Evolutionary conservation across 1,140 invertebrate genomes (phyloP), one percentile per base, ranked within the genome.

Genomic region (Fopius arisanus): DNA sequence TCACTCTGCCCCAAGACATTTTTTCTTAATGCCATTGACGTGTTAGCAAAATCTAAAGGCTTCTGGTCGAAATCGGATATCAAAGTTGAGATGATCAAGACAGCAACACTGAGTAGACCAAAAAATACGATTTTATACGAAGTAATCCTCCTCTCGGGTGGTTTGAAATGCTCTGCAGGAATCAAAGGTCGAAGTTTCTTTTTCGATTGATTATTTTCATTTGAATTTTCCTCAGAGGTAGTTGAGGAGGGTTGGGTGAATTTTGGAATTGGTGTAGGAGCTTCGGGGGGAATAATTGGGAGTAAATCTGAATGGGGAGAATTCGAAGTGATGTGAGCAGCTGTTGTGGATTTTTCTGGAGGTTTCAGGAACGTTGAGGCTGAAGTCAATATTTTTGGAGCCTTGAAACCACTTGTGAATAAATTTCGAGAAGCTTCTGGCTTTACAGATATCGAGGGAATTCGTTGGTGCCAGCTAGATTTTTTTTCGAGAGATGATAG

Each of bases 1-100:
- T 70, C 12, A 19, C 78, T 48, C 68, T 88, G 86, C 5, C 85
- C 83, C 66, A 82, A 77, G 70, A 88, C 41, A 0, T 69, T 74
- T 26, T 79, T 68, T 12, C 71, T 51, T 12, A 88, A 62, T 68
- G 84, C 81, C 4, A 54, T 0, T 3, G 74, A 73, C 7, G 79
- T 74, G 12, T 77, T 82, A 0, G 59, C 66, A 29, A 84, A 81
- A 62, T 85, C 72, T 10, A 71, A 67, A 2, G 67, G 66, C 23
- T 69, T 48, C 21, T 51, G 26, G 43, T 74, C 33, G 28, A 68
- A 12, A 21, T 72, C 68, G 10, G 54, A 54, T 10, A 71, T 28
- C 1, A 73, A n/a, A 26, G 12, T 67, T 10, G 68, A 54, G 3
- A 37, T 40, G 33, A 65, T 51, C n/a, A 66, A 12, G 14, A 40